Evolutionary conservation across 2,797 vertebrate genomes (phyloP).

Genomic region (Tympanoctomys barrerae): DNA sequence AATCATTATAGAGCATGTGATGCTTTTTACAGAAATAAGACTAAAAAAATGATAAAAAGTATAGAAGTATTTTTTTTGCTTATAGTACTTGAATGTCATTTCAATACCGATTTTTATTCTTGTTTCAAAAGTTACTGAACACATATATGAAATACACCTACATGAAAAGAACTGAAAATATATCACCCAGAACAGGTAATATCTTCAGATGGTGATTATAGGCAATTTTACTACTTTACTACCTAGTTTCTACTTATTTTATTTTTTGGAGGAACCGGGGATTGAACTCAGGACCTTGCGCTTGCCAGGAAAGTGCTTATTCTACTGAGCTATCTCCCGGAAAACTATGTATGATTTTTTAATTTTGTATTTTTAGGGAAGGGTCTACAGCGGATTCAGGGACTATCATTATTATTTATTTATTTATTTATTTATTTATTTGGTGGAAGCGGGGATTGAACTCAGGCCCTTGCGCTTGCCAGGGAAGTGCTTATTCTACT

Average conservation of each 20-base stretch:
- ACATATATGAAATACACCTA: neutral
- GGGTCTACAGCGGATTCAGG: too few species aligned
- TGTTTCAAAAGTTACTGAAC: conserved; percentile 50
- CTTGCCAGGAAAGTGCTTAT: too few species aligned
- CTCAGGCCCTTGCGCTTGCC: too few species aligned
- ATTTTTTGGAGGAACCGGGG: too few species aligned
- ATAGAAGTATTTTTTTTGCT: neutral
- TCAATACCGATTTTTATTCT: neutral
- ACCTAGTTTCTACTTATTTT: conserved; percentile 38
- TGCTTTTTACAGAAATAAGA: neutral
- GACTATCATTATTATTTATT: too few species aligned
- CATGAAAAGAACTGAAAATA: conserved; percentile 5
- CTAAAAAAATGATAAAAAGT: neutral
- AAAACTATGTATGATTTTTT: too few species aligned
- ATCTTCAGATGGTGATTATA: neutral
- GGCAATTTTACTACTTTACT: conserved; percentile 47
- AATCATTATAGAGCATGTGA: neutral
- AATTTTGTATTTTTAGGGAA: too few species aligned
- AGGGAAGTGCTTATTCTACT: too few species aligned
- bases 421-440: too few species aligned
- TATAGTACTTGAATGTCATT: conserved; percentile 32
- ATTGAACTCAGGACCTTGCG: too few species aligned
- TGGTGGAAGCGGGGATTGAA: too few species aligned
- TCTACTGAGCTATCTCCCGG: too few species aligned
- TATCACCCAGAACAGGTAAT: conserved; percentile 9